Conservation (phyloP, 2,113 vertebrate genomes). For the Alectura lathami region DNA sequence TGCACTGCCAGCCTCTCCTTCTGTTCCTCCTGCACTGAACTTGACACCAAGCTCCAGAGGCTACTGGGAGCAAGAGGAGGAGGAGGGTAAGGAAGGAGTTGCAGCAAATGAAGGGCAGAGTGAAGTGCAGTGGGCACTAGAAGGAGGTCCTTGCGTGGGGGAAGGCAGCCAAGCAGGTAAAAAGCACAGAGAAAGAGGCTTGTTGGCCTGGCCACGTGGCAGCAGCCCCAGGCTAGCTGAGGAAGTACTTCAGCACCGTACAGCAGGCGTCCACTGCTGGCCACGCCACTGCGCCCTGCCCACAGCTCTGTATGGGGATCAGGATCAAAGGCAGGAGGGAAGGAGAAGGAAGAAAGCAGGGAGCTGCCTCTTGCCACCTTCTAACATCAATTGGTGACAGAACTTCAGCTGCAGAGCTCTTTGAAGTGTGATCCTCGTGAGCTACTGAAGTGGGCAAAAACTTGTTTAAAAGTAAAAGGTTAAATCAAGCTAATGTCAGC, state of each 20-base stretch:
- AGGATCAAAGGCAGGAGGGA: constrained; percentile 3
- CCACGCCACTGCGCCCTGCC: background rate
- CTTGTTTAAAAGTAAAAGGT: background rate
- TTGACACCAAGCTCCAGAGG: background rate
- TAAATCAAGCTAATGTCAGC: background rate
- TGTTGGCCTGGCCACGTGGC: background rate
- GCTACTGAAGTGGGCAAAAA: background rate
- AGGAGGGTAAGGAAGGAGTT: background rate
- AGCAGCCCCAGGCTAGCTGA: background rate
- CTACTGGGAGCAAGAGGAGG: background rate
- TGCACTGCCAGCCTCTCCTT: background rate
- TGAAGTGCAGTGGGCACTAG: background rate
- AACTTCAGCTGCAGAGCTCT: background rate
- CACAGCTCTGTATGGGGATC: background rate
- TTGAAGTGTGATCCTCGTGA: background rate
- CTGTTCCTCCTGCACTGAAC: background rate
- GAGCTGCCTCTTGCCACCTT: background rate
- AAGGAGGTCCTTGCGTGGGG: background rate
- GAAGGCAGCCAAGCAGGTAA: background rate
- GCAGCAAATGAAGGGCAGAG: background rate
- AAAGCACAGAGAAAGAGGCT: background rate
- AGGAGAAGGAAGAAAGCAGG: background rate
- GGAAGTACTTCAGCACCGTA: background rate
- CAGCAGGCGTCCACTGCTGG: background rate
- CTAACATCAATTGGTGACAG: background rate